Base-by-base conservation (phyloP, 2,888 invertebrate species). In the Mamestra brassicae region DNA sequence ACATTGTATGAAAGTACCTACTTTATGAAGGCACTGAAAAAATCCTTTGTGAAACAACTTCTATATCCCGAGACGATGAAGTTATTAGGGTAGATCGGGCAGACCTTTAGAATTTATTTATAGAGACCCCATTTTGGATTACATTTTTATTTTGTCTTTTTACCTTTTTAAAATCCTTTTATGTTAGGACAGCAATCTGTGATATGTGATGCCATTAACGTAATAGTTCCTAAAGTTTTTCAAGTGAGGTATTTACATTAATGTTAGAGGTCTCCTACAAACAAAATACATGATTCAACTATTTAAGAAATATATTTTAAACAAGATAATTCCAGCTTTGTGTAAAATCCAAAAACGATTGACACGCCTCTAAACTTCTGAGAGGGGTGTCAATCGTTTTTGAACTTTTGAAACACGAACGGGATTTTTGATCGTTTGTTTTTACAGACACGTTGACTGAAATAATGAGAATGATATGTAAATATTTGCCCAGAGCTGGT, bases 101-200 rank as follows among this genome's bases (percentile, higher is more conserved):
- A 47, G 11, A 50, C 58, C 76, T 68, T 73, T 65, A 64, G 70
- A 71, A 82, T 76, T 73, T 64, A 57, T 76, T 71, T 71, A 71
- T 60, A 58, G 45, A 78, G 7, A 34, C 26, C 63, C 34, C 34
- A 66, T 76, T 68, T 50, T 62, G 36, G 50, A 38, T 54, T 13
- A 45, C 26, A 26, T 54, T 64, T 75, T 74, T 13, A 50, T 66
- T 61, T 79, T 57, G 66, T 50, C 45, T 26, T 52, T 36, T 2
- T 60, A 54, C 6, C 3, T 52, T 11, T 36, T 69, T 52, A 26
- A 52, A 26, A 42, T 42, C 54, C 13, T 47, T 72, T 57, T 34
- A 63, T 63, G 13, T 11, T 17, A 38, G 15, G 42, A 17, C 50
- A 47, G 47, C 47, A 47, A 47, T 1, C 47, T 4, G 4, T 47